Base-by-base conservation (phyloP, 2,888 invertebrate species). In the Uropetala carovei region DNA sequence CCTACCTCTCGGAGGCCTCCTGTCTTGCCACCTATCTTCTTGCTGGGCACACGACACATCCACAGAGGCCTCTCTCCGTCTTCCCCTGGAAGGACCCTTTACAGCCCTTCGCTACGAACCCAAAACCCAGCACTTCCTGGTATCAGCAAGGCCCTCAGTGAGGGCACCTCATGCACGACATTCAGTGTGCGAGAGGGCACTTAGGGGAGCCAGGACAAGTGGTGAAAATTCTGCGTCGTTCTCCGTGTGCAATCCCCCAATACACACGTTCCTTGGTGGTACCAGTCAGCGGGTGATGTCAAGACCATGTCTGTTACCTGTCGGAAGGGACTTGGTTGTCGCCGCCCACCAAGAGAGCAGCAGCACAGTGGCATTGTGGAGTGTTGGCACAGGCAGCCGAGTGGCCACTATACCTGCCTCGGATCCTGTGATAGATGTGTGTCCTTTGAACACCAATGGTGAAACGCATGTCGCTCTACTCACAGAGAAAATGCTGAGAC, bases 321-420 rank as follows among this genome's bases (percentile, higher is more conserved):
- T 96, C 0, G 96, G 96, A 0, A 95, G 96, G 7, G 96, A 97
- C 14, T 95, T 96, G 13, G 96, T 97, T 94, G 96, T 98, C 0
- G 97, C 97, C 0, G 97, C 97, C 0, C 97, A 98, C 94, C 97
- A 98, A 93, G 98, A 98, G 94, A 96, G 97, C 92, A 96, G 96
- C n/a, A 96, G 96, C 8, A 95, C 96, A 16, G 94, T 98, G 57
- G 95, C 96, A 89, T 94, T 98, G 0, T 97, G 97, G 95, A 97
- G 97, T 92, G 94, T 96, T 86, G 95, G 95, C 81, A 96, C 95
- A 0, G 96, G 96, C 27, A 96, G 94, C 94, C 96, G 95, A 94
- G 95, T 94, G 93, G 96, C 94, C 94, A 96, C 96, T 0, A 94
- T 97, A 92, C 96, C 97, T 0, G 96, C 97, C 0, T 95, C 96